A percentile compares a stretch with the other conserved stretches of the same genome.
Conservation (phyloP, 2,797 vertebrate species). For the Labeo calbasu region DNA sequence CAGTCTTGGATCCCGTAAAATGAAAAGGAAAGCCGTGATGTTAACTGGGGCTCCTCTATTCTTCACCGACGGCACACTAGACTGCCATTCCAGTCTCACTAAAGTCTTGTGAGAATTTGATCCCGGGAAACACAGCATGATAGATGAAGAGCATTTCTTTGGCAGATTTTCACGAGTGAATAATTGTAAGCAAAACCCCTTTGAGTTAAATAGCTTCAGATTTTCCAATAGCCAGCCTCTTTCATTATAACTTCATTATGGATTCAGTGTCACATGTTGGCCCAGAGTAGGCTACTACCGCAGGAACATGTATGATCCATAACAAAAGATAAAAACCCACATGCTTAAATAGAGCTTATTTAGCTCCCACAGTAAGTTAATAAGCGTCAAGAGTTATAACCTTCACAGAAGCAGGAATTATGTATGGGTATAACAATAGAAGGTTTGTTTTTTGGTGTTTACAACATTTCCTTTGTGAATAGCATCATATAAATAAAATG, state of each 20-base stretch:
- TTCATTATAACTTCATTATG: constrained; percentile 41
- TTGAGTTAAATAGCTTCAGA: constrained; percentile 36
- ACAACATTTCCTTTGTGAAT: neutral
- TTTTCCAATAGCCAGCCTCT: constrained; percentile 53
- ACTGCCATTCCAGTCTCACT: constrained; percentile 51
- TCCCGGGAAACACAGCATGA: constrained; percentile 57
- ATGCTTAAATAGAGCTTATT: constrained; percentile 44
- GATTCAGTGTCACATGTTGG: constrained; percentile 36
- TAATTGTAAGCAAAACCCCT: constrained; percentile 61
- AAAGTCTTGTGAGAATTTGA: constrained; percentile 63
- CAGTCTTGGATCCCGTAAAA: constrained; percentile 24
- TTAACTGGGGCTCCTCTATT: constrained; percentile 49
- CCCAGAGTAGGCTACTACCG: neutral
- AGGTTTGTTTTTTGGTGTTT: neutral
- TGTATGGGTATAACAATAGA: neutral
- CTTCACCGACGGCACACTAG: constrained; percentile 43
- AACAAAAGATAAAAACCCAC: constrained; percentile 46
- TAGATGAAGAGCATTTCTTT: constrained; percentile 59
- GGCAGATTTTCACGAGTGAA: constrained; percentile 56
- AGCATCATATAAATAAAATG: too few relatives aligned
- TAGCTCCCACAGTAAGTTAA: constrained; percentile 33
- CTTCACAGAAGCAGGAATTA: neutral
- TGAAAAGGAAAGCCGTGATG: constrained; percentile 48
- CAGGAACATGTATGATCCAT: constrained; percentile 41
- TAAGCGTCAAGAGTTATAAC: constrained; percentile 32